phyloP scores from a whole-genome alignment of 2,113 vertebrate genomes.

The Dicerorhinus sumatrensis region DNA sequence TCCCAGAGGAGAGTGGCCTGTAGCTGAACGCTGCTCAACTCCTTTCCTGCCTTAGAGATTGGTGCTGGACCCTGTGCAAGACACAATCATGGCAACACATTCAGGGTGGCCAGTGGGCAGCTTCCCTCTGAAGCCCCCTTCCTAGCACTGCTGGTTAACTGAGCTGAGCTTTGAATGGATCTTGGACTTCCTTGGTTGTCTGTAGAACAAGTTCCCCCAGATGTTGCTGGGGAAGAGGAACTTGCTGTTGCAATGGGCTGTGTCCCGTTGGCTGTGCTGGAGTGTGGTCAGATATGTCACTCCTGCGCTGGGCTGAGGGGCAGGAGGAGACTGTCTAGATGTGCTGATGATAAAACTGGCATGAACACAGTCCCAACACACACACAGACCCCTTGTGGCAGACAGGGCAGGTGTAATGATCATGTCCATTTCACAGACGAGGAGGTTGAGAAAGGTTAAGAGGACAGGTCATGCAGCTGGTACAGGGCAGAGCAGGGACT shows the following conservation, averaged over 20 bases:
- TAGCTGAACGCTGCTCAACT: background rate
- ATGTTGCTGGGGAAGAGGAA: background rate
- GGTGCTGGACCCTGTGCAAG: background rate
- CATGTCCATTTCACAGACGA: background rate
- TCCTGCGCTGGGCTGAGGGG: background rate
- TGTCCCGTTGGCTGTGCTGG: background rate
- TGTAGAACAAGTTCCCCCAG: background rate
- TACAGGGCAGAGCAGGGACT: background rate
- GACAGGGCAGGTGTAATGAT: background rate
- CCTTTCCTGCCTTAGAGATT: background rate
- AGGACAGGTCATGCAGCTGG: background rate
- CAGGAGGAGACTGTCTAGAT: background rate
- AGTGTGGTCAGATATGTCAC: background rate
- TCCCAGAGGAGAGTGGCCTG: background rate
- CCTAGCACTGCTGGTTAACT: background rate
- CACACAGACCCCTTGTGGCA: background rate
- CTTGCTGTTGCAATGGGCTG: background rate
- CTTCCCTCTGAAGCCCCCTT: background rate
- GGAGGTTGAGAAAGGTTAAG: background rate
- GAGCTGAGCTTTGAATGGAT: background rate
- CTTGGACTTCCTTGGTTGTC: background rate
- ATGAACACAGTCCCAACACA: background rate
- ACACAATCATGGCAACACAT: background rate
- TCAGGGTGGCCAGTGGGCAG: background rate
- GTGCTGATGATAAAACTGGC: background rate